phyloP scores from a whole-genome alignment of 2,113 vertebrate species.

The Cepphus grylle region DNA sequence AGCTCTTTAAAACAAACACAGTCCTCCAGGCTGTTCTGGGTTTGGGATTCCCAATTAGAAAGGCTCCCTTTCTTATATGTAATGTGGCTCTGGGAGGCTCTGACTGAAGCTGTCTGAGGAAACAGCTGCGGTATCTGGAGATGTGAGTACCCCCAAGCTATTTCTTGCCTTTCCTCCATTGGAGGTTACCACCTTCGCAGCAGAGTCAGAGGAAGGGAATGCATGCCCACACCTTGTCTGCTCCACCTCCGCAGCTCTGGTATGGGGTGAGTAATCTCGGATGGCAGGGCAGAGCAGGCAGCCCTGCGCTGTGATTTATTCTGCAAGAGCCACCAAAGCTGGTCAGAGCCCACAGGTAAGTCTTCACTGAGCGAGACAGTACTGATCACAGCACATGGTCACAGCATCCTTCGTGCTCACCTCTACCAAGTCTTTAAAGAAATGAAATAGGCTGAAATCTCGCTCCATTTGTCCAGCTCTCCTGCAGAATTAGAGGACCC shows the following conservation, averaged over 20 bases:
- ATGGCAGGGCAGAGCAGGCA: background rate
- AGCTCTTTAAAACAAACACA: background rate
- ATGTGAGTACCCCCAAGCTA: background rate
- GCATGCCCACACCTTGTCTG: background rate
- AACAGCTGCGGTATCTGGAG: background rate
- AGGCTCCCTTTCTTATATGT: background rate
- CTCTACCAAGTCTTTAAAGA: background rate
- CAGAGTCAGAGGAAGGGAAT: background rate
- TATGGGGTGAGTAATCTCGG: background rate
- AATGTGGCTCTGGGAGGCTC: background rate
- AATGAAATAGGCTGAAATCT: background rate
- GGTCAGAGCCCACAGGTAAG: background rate
- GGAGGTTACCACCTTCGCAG: background rate
- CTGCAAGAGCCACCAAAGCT: background rate
- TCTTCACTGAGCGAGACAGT: background rate
- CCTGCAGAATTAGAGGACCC: background rate
- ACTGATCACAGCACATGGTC: accelerated
- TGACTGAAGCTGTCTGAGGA: background rate
- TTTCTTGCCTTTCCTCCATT: background rate
- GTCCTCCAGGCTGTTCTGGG: background rate
- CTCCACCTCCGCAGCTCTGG: background rate
- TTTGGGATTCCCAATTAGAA: background rate
- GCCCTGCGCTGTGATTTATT: background rate
- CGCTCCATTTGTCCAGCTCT: background rate
- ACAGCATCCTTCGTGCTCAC: background rate